Evolutionary conservation across 2,888 invertebrate genomes (phyloP).

Genomic region (Dinocampus coccinellae): DNA sequence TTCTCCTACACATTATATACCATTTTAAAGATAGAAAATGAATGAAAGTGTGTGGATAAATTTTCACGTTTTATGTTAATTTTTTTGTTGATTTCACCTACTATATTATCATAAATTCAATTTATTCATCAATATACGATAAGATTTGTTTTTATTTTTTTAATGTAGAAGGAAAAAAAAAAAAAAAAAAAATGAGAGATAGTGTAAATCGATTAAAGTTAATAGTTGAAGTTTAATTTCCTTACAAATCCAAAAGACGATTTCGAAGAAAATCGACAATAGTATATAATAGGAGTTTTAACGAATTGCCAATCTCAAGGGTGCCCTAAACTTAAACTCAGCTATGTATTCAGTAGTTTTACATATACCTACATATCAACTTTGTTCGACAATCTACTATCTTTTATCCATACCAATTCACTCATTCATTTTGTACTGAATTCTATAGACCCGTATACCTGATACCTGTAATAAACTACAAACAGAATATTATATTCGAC

Average conservation of each 20-base stretch:
- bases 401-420: conserved; percentile 5
- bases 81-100: conserved; percentile 35
- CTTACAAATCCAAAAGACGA: conserved; percentile 16
- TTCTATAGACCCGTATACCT: background rate
- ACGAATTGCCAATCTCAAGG: conserved; percentile 40
- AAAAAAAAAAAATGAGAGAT: too few relatives aligned
- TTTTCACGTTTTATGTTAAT: conserved; percentile 44
- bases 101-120: conserved; percentile 15
- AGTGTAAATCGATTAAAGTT: conserved; percentile 19
- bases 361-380: background rate
- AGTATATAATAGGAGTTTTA: conserved; percentile 25
- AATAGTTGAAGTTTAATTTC: conserved; percentile 25
- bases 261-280: conserved; percentile 8
- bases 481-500: background rate
- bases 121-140: too few relatives aligned
- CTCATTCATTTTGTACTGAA: background rate
- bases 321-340: conserved; percentile 20
- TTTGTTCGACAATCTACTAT: background rate
- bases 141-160: too few relatives aligned
- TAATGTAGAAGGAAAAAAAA: background rate
- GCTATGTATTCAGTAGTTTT: background rate
- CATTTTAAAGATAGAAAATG: conserved; percentile 41
- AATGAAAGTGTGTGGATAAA: too few relatives aligned
- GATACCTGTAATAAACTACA: too few relatives aligned
- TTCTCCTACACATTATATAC: conserved; percentile 41